Conservation (phyloP, 2,113 vertebrate genomes). For the Microcebus griseorufus region DNA sequence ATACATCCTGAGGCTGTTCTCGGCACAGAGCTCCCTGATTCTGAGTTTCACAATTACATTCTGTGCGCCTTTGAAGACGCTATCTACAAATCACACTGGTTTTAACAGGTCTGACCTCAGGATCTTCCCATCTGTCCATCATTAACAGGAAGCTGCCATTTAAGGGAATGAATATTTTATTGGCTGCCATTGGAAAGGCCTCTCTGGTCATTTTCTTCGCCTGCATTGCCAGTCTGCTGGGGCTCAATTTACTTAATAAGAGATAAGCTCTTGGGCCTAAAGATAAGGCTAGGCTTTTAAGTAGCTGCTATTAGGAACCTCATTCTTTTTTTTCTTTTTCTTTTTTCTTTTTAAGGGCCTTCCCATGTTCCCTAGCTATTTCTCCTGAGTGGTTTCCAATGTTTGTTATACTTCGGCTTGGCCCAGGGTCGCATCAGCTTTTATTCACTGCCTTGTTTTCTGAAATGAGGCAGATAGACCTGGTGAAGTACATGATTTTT, state of each 20-base stretch:
- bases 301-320: neutral
- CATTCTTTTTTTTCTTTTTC: neutral
- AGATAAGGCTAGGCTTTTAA: slow-evolving; percentile 31
- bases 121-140: slow-evolving; percentile 26
- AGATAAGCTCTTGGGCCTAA: slow-evolving; percentile 28
- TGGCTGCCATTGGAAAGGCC: slow-evolving; percentile 17
- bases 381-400: neutral
- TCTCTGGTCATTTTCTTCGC: slow-evolving; percentile 24
- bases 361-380: neutral
- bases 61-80: neutral
- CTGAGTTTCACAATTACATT: neutral
- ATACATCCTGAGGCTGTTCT: neutral
- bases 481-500: neutral
- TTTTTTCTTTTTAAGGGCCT: neutral
- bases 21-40: neutral
- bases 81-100: slow-evolving; percentile 44
- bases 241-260: neutral
- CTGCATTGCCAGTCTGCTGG: neutral
- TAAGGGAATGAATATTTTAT: slow-evolving; percentile 69
- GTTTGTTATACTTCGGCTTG: neutral
- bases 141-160: slow-evolving; percentile 37
- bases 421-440: neutral
- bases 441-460: neutral
- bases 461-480: neutral
- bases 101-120: slow-evolving; percentile 6